These are phyloP conservation scores for Camptogramma bilineatum DNA, from an alignment of 2,888 invertebrate genomes.

Conservation along the genomic window DNA sequence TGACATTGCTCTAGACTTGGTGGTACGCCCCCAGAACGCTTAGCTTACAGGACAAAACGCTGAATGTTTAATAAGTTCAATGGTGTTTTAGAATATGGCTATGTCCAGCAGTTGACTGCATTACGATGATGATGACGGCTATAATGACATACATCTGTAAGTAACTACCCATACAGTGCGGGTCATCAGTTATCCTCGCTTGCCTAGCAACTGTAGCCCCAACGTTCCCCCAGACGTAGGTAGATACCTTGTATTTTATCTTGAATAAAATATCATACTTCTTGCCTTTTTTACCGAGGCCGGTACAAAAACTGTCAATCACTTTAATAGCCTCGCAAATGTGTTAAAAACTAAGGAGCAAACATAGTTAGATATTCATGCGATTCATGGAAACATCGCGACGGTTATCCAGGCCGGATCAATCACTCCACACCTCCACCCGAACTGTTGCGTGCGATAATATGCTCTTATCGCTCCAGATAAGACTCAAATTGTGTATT, in stretches of 20 bases:
- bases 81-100: no score
- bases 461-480: slow-evolving; percentile 1
- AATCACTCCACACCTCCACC: slow-evolving; percentile 60
- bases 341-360: slow-evolving; percentile 50
- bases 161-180: not conserved
- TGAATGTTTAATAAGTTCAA: no score
- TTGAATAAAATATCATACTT: slow-evolving; percentile 8
- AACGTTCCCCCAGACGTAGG: not conserved
- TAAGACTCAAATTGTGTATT: slow-evolving; percentile 6
- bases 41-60: no score
- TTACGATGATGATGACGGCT: no score
- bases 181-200: not conserved
- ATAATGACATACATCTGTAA: no score
- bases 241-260: slow-evolving; percentile 11
- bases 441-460: not conserved
- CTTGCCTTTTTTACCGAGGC: slow-evolving; percentile 23
- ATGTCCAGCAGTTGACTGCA: no score
- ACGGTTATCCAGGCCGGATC: slow-evolving; percentile 63
- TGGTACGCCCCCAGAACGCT: no score
- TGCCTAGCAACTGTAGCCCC: not conserved
- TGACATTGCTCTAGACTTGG: no score
- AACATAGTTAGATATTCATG: slow-evolving; percentile 66
- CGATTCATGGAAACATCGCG: slow-evolving; percentile 65
- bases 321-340: slow-evolving; percentile 49
- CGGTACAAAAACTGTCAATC: slow-evolving; percentile 47